Evolutionary conservation across 2,113 vertebrate species (phyloP).

Genomic region (Phaethon lepturus): DNA sequence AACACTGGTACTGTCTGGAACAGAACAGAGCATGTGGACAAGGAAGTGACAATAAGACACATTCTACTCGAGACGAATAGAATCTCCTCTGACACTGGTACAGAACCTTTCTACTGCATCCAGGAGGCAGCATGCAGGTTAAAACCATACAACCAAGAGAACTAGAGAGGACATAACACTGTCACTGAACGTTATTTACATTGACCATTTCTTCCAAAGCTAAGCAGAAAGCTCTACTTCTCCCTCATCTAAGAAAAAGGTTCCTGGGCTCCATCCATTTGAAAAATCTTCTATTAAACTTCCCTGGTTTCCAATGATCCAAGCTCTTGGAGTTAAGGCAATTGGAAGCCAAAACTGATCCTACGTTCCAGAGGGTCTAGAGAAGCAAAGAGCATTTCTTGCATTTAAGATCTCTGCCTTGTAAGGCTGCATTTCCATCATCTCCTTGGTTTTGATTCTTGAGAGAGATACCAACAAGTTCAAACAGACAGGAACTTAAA

Average conservation of each 20-base stretch:
- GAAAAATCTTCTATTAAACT: background rate
- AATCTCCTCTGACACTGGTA: background rate
- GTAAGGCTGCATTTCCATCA: background rate
- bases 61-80: background rate
- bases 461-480: background rate
- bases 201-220: background rate
- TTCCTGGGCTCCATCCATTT: background rate
- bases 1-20: background rate
- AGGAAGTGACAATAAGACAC: background rate
- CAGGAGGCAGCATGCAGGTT: background rate
- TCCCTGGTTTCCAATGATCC: background rate
- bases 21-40: background rate
- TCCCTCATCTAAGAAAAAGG: background rate
- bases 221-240: background rate
- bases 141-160: background rate
- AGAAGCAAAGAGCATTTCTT: background rate
- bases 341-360: background rate
- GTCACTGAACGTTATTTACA: background rate
- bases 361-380: background rate
- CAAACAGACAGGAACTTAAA: conserved; percentile 12
- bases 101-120: background rate
- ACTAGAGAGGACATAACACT: background rate
- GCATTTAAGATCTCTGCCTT: background rate
- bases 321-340: background rate
- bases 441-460: background rate